These are phyloP conservation scores for Musca vetustissima DNA, from an alignment of 1,140 invertebrate genomes.

Conservation along the genomic window DNA sequence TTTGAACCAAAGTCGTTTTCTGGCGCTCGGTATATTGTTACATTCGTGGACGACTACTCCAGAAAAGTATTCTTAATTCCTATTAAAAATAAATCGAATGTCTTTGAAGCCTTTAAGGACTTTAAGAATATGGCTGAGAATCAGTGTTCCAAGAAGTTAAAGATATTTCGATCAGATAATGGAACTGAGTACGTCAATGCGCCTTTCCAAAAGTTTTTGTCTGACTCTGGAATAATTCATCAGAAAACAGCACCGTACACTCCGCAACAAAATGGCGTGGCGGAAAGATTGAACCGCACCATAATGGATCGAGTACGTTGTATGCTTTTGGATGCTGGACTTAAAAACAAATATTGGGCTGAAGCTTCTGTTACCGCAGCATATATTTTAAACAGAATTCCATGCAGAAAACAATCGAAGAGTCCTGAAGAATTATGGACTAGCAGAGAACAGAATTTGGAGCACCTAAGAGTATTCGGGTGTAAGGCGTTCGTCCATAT, in stretches of 20 bases:
- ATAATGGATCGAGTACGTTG: slow-evolving; percentile 25
- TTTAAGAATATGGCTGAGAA: slow-evolving; percentile 42
- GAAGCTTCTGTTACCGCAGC: slow-evolving; percentile 54
- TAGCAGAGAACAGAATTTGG: slow-evolving; percentile 30
- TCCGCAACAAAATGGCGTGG: slow-evolving; percentile 20
- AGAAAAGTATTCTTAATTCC: slow-evolving; percentile 41
- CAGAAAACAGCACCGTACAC: slow-evolving; percentile 22
- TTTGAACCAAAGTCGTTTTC: slow-evolving; percentile 45
- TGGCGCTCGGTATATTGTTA: slow-evolving; percentile 50
- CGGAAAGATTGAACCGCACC: slow-evolving; percentile 15
- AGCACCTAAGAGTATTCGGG: slow-evolving; percentile 27
- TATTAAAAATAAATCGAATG: slow-evolving; percentile 27
- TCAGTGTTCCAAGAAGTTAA: slow-evolving; percentile 36
- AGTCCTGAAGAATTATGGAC: slow-evolving; percentile 35
- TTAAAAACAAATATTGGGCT: slow-evolving; percentile 55
- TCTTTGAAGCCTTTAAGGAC: slow-evolving; percentile 34
- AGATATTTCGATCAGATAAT: slow-evolving; percentile 40
- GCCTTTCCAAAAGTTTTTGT: slow-evolving; percentile 11
- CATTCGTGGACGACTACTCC: slow-evolving; percentile 57
- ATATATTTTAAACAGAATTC: slow-evolving; percentile 22
- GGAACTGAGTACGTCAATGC: slow-evolving; percentile 37
- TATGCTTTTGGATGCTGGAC: slow-evolving; percentile 38
- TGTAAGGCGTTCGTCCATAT: slow-evolving; percentile 30
- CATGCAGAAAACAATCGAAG: neutral
- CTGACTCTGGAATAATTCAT: slow-evolving; percentile 10